Conservation (phyloP, 2,888 invertebrate species). For the Galeruca laticollis region DNA sequence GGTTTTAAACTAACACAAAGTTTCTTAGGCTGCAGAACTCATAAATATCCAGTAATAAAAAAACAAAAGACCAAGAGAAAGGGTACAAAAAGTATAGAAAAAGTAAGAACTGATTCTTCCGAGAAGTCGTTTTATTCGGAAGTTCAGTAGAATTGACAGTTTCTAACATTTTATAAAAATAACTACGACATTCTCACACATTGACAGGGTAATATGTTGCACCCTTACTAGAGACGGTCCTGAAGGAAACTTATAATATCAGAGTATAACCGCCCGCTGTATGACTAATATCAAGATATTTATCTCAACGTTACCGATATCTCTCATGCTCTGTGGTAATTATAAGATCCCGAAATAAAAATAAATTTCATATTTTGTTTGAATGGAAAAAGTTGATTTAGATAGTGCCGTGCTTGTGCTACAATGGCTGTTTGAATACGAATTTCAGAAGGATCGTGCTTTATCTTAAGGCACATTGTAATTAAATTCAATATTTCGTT, state of each 20-base stretch:
- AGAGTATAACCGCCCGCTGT: constrained; percentile 46
- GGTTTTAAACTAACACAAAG: too few relatives aligned
- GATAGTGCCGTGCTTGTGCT: neutral
- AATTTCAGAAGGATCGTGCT: constrained; percentile 29
- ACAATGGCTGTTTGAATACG: constrained; percentile 26
- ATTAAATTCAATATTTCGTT: constrained; percentile 37
- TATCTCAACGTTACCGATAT: constrained; percentile 48
- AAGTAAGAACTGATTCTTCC: too few relatives aligned
- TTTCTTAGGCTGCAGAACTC: too few relatives aligned
- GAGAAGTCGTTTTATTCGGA: too few relatives aligned
- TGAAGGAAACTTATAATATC: neutral
- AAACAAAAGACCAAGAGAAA: too few relatives aligned
- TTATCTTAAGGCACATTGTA: constrained; percentile 28
- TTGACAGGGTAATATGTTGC: neutral
- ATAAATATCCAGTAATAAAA: too few relatives aligned
- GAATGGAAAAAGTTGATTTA: constrained; percentile 22
- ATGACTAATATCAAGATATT: constrained; percentile 50
- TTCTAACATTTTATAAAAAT: too few relatives aligned
- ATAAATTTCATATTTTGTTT: constrained; percentile 36
- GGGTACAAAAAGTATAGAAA: too few relatives aligned
- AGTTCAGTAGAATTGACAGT: too few relatives aligned
- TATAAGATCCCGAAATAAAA: constrained; percentile 40
- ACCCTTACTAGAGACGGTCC: neutral
- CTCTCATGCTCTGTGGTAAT: constrained; percentile 41
- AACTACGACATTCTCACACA: too few relatives aligned